These are phyloP conservation scores for Kuschelorhynchus macadamiae DNA, from an alignment of 2,888 invertebrate genomes.

Conservation along the genomic window DNA sequence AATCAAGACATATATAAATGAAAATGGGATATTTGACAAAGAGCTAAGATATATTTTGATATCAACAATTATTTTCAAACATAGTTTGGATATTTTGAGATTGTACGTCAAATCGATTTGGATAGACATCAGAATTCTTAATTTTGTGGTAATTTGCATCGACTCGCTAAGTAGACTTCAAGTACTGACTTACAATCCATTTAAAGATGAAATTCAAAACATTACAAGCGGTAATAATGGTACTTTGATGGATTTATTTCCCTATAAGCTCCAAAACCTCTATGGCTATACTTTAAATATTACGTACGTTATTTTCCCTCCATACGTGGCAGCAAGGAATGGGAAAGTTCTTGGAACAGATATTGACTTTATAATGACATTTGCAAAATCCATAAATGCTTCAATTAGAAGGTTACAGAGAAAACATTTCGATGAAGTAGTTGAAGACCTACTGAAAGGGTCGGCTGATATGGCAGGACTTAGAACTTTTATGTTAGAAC, in stretches of 20 bases:
- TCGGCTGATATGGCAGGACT: neutral
- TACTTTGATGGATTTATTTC: neutral
- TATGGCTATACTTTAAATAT: neutral
- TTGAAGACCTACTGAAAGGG: neutral
- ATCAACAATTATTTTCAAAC: neutral
- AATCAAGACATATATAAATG: neutral
- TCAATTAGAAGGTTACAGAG: neutral
- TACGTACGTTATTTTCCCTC: neutral
- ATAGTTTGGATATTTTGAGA: neutral
- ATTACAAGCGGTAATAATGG: neutral
- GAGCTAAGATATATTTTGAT: neutral
- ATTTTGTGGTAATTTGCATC: neutral
- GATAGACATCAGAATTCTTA: neutral
- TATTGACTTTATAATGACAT: neutral
- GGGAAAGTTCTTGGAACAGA: neutral
- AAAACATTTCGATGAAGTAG: neutral
- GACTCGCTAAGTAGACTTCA: neutral
- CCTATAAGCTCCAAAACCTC: neutral
- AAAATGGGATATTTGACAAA: neutral
- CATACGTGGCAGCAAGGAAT: neutral
- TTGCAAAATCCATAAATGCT: neutral
- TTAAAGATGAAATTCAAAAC: neutral
- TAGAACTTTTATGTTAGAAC: neutral
- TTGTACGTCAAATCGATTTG: neutral
- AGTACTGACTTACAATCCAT: neutral